Conservation (phyloP, 2,888 invertebrate species). For the Glaucopsyche alexis region DNA sequence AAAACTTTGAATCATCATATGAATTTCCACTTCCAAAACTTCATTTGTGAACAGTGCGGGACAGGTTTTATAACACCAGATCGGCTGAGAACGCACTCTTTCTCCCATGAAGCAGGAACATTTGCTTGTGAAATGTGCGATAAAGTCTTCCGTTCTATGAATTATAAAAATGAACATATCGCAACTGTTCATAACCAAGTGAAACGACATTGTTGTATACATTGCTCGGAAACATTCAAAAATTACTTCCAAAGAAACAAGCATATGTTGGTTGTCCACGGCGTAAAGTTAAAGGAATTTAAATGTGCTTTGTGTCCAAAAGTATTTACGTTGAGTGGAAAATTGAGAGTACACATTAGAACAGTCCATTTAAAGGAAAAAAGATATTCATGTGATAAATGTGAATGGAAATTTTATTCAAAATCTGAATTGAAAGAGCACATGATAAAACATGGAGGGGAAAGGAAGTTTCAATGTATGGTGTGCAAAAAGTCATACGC, state of each 20-base stretch:
- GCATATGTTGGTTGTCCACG: slow-evolving; percentile 61
- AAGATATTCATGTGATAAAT: slow-evolving; percentile 67
- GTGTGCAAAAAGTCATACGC: slow-evolving; percentile 76
- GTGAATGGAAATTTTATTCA: slow-evolving; percentile 77
- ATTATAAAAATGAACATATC: slow-evolving; percentile 69
- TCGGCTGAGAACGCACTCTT: slow-evolving; percentile 59
- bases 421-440: slow-evolving; percentile 77
- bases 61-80: slow-evolving; percentile 67
- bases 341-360: slow-evolving; percentile 60
- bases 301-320: slow-evolving; percentile 65
- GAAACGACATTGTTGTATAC: slow-evolving; percentile 65
- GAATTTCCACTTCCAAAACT: slow-evolving; percentile 71
- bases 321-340: slow-evolving; percentile 64
- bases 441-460: slow-evolving; percentile 75
- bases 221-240: slow-evolving; percentile 63
- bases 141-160: slow-evolving; percentile 71
- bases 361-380: slow-evolving; percentile 71
- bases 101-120: slow-evolving; percentile 62
- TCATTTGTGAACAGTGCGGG: slow-evolving; percentile 70
- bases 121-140: slow-evolving; percentile 69
- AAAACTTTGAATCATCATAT: slow-evolving; percentile 70
- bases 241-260: slow-evolving; percentile 72
- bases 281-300: slow-evolving; percentile 65
- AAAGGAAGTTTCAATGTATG: slow-evolving; percentile 70
- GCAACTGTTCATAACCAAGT: slow-evolving; percentile 73